Evolutionary conservation across 1,140 invertebrate species (phyloP).

Genomic region (Papilio polytes): DNA sequence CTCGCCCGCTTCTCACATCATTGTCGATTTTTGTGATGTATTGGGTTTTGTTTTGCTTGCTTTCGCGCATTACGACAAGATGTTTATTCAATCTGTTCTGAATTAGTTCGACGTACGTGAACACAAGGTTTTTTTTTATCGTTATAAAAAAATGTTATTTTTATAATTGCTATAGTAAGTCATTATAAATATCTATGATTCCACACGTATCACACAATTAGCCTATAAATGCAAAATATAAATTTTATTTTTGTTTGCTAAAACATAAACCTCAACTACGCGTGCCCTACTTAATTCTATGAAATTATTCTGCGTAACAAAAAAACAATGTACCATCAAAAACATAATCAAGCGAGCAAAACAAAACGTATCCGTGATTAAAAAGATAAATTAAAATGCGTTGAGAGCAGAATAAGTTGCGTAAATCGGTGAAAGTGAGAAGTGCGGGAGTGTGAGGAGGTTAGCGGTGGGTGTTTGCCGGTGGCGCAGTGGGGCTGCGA

Average conservation of each 20-base stretch:
- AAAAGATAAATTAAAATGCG: not conserved
- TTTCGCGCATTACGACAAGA: constrained; percentile 57
- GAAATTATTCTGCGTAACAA: not conserved
- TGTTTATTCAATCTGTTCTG: too few species aligned
- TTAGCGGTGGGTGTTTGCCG: constrained; percentile 80
- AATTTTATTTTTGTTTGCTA: too few species aligned
- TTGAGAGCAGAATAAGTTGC: constrained; percentile 36
- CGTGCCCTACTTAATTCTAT: too few species aligned
- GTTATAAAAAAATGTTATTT: too few species aligned
- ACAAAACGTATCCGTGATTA: constrained; percentile 5
- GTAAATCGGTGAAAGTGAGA: constrained; percentile 12
- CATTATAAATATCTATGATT: too few species aligned
- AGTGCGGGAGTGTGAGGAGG: constrained; percentile 68
- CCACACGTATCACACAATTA: too few species aligned
- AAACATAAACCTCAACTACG: too few species aligned
- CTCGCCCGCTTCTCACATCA: constrained; percentile 81
- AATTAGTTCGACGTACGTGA: too few species aligned
- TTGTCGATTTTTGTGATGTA: constrained; percentile 69
- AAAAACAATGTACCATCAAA: not conserved
- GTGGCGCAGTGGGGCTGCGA: constrained; percentile 78
- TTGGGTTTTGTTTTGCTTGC: constrained; percentile 80
- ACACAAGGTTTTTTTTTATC: too few species aligned
- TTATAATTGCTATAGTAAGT: too few species aligned
- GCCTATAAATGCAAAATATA: too few species aligned
- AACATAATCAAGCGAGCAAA: constrained; percentile 37